Evolutionary conservation across 2,113 vertebrate species (phyloP).

Genomic region (Aphelocoma coerulescens): DNA sequence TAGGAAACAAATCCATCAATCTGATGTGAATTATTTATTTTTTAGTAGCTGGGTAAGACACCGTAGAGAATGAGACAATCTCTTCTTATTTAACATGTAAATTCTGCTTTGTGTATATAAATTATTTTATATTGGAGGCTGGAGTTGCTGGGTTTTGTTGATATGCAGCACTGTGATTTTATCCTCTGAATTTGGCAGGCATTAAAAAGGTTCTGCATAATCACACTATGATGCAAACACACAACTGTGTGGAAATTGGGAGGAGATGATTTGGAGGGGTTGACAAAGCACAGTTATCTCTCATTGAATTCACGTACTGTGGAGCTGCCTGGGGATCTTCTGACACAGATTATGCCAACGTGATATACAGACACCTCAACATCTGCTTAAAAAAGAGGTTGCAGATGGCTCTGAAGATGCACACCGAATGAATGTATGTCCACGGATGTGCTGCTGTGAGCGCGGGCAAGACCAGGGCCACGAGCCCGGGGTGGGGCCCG

Average conservation of each 20-base stretch:
- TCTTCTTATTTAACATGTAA: slow-evolving; percentile 53
- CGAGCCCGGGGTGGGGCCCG: neutral
- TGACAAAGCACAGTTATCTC: slow-evolving; percentile 20
- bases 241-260: neutral
- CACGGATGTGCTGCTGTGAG: neutral
- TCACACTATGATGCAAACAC: neutral
- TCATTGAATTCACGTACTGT: neutral
- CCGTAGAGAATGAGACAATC: slow-evolving; percentile 44
- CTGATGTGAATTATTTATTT: slow-evolving; percentile 59
- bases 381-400: neutral
- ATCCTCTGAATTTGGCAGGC: slow-evolving; percentile 34
- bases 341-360: neutral
- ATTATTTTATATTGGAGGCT: slow-evolving; percentile 35
- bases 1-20: slow-evolving; percentile 51
- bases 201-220: slow-evolving; percentile 39
- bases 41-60: slow-evolving; percentile 56
- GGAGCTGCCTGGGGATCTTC: slow-evolving; percentile 8
- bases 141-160: slow-evolving; percentile 55
- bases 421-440: neutral
- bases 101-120: slow-evolving; percentile 48
- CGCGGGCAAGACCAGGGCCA: neutral
- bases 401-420: neutral
- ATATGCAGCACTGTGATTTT: slow-evolving; percentile 56
- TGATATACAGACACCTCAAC: neutral
- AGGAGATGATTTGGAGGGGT: neutral